Base-by-base conservation (phyloP, 64 coral and sea anemone species). In the Montipora sp. region DNA sequence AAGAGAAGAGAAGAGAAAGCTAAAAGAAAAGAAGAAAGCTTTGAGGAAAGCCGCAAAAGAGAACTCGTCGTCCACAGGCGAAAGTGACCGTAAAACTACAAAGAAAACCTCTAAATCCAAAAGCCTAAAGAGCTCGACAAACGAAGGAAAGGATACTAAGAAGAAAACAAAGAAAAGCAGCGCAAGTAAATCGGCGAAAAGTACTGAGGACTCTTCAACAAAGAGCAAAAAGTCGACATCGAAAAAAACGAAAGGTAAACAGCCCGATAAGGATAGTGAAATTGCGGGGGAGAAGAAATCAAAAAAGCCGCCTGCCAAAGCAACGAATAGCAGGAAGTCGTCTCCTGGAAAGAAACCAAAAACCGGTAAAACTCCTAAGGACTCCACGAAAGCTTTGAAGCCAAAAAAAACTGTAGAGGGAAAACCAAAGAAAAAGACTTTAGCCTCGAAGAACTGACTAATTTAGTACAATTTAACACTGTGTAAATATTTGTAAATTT, bases 341-440 rank as follows among this genome's bases (percentile, higher is more conserved):
- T 88, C 80, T 8, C 67, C 61, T 55, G 76, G 36, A 0, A 96
- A 93, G 49, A 68, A 86, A 20, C 18, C 24, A 0, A 78, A 78
- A 16, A 68, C 14, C 9, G 75, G 24, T 51, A 88, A 94, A 71
- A 81, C 51, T 2, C 1, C 36, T 19, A 94, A 79, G 5, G 75
- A 87, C 27, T 44, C 49, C 18, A 71, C 19, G 9, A 79, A 57
- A 80, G 79, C 60, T 68, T 66, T 15, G 1, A 95, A 98, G 22
- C 91, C 91, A 13, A 96, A 93, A 71, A 93, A 93, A 48, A 87
- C 88, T 87, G 88, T 91, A 15, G 91, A 87, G 15, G 49, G 87
- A 36, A 93, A 93, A 93, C 80, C 91, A 8, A 93, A 87, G 13
- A 93, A 93, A 60, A 96, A 96, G 53, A 61, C 49, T 5, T 68